phyloP scores from a whole-genome alignment of 2,888 invertebrate genomes.

The Agriopis aurantiaria region DNA sequence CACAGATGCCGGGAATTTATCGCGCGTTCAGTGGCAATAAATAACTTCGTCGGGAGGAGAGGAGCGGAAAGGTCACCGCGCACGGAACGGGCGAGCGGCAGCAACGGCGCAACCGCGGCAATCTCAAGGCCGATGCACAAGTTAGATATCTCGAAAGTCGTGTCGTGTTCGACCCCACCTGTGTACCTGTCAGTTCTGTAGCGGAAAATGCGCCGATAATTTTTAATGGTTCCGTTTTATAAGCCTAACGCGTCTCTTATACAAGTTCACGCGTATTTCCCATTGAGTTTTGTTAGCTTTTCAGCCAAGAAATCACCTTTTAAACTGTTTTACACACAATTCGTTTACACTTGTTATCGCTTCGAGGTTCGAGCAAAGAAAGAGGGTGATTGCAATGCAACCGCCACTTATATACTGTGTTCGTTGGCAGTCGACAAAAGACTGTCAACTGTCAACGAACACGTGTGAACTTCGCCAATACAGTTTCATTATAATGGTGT shows the following conservation, averaged over 20 bases:
- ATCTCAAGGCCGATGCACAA: slow-evolving; percentile 78
- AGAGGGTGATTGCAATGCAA: too few relatives aligned
- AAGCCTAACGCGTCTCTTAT: slow-evolving; percentile 7
- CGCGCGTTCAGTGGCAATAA: slow-evolving; percentile 68
- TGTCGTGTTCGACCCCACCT: slow-evolving; percentile 72
- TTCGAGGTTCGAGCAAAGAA: too few relatives aligned
- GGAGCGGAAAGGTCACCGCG: slow-evolving; percentile 71
- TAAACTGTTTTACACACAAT: too few relatives aligned
- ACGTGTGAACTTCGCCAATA: too few relatives aligned
- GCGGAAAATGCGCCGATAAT: slow-evolving; percentile 48
- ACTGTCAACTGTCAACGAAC: too few relatives aligned
- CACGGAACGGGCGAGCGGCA: slow-evolving; percentile 57
- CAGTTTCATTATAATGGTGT: too few relatives aligned
- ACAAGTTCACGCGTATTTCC: too few relatives aligned
- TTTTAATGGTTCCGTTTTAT: slow-evolving; percentile 33
- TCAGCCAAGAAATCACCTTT: too few relatives aligned
- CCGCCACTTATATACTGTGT: too few relatives aligned
- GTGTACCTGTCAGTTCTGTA: slow-evolving; percentile 59
- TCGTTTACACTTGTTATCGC: too few relatives aligned
- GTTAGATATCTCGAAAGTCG: slow-evolving; percentile 69
- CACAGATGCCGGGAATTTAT: slow-evolving; percentile 75
- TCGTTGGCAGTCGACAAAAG: too few relatives aligned
- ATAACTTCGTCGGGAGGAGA: slow-evolving; percentile 67
- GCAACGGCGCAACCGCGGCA: slow-evolving; percentile 56
- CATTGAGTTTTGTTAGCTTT: too few relatives aligned